phyloP scores from a whole-genome alignment of 1,140 invertebrate genomes.

The Pantala flavescens region DNA sequence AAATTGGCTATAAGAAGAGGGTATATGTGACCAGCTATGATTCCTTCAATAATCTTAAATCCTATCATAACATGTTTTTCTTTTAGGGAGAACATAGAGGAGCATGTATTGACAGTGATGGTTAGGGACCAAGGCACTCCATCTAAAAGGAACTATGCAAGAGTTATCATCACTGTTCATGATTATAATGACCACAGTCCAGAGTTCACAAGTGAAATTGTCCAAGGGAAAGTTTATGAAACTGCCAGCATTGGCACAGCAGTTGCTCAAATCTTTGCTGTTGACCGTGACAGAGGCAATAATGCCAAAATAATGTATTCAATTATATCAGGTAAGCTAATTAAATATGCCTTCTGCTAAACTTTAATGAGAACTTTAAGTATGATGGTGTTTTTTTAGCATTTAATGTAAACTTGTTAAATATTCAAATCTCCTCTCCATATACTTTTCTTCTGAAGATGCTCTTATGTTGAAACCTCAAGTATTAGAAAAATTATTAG shows the following conservation, averaged over 20 bases:
- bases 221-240: conserved; percentile 65
- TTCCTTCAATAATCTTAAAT: too few relatives aligned
- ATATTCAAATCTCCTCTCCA: too few relatives aligned
- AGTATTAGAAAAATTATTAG: too few relatives aligned
- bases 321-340: conserved; percentile 54
- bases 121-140: conserved; percentile 81
- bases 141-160: conserved; percentile 70
- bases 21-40: too few relatives aligned
- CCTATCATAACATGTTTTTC: too few relatives aligned
- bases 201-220: conserved; percentile 61
- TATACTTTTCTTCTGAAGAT: too few relatives aligned
- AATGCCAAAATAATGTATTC: conserved; percentile 72
- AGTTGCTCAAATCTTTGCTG: conserved; percentile 60
- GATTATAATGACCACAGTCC: conserved; percentile 87
- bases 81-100: conserved; percentile 57
- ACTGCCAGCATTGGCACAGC: conserved; percentile 59
- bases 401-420: too few relatives aligned
- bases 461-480: too few relatives aligned
- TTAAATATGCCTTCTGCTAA: background rate
- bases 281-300: conserved; percentile 69
- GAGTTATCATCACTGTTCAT: conserved; percentile 67
- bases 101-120: conserved; percentile 80
- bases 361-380: background rate
- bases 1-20: too few relatives aligned
- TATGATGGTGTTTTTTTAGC: background rate